Percentiles rank a stretch among this genome's conserved stretches.
Conservation (phyloP, 2,797 vertebrate species). For the Hephaestus fuliginosus region DNA sequence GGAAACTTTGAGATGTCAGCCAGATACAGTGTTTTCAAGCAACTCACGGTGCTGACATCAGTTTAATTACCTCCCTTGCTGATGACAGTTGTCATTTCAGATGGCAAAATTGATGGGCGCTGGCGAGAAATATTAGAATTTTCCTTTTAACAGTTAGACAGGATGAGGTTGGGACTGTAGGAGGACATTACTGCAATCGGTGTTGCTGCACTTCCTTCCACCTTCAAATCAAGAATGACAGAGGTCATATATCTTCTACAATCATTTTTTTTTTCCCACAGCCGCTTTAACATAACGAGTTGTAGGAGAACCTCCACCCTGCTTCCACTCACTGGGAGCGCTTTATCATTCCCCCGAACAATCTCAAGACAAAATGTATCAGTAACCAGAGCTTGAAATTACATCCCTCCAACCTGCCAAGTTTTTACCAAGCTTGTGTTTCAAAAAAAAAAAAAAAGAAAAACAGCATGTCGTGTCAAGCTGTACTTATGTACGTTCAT, state of each 20-base stretch:
- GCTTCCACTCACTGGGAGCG: not conserved
- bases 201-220: not conserved
- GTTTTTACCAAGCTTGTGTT: slow-evolving; percentile 30
- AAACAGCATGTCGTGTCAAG: slow-evolving; percentile 26
- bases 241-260: not conserved
- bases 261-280: not conserved
- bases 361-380: slow-evolving; percentile 26
- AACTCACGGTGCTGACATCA: not conserved
- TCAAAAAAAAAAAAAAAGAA: not conserved
- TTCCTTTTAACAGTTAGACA: not conserved
- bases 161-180: not conserved
- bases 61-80: not conserved
- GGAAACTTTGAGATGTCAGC: not conserved
- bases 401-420: slow-evolving; percentile 44
- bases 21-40: not conserved
- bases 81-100: not conserved
- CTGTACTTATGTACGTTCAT: slow-evolving; percentile 31
- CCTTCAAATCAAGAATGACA: slow-evolving; percentile 7
- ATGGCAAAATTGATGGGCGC: not conserved
- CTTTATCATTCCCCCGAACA: slow-evolving; percentile 15
- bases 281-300: slow-evolving; percentile 7
- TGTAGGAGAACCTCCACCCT: not conserved
- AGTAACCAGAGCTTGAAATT: slow-evolving; percentile 38
- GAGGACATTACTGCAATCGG: not conserved
- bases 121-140: not conserved